A percentile compares a stretch with the other conserved stretches of the same genome.
Evolutionary conservation across 2,797 vertebrate species (phyloP).

Genomic region (Vespertilio murinus): DNA sequence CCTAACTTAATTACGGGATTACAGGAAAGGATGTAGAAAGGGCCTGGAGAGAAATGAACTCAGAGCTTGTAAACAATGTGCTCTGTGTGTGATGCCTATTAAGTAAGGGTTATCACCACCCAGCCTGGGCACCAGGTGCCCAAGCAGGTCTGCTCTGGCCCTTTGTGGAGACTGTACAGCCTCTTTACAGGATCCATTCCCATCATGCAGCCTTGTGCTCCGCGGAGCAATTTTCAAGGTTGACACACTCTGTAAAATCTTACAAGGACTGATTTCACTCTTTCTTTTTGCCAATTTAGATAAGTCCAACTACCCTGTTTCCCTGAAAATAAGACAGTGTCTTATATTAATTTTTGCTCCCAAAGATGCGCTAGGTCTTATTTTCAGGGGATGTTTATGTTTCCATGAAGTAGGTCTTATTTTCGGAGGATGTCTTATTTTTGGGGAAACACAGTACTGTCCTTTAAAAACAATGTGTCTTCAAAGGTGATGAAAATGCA

Average conservation of each 20-base stretch:
- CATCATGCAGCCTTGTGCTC: background rate
- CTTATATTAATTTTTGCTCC: too few species aligned
- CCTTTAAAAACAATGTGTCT: background rate
- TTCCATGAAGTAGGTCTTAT: too few species aligned
- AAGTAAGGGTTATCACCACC: background rate
- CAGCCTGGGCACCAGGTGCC: background rate
- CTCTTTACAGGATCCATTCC: background rate
- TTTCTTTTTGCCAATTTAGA: background rate
- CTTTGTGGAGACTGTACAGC: background rate
- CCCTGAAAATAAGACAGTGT: too few species aligned
- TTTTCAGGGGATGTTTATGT: too few species aligned
- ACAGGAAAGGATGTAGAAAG: background rate
- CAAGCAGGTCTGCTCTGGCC: background rate
- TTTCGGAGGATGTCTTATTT: too few species aligned
- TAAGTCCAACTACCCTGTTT: background rate
- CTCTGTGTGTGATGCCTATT: background rate
- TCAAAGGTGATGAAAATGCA: background rate
- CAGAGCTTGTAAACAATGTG: background rate
- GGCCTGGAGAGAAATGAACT: background rate
- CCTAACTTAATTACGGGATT: conserved; percentile 34
- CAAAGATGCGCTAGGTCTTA: too few species aligned
- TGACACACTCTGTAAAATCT: background rate
- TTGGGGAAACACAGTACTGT: too few species aligned
- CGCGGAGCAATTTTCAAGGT: background rate
- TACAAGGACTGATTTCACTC: background rate